Percentiles rank a stretch among this genome's conserved stretches.
These are phyloP conservation scores for Neotoma lepida DNA, from an alignment of 2,113 vertebrate species.

Conservation along the genomic window DNA sequence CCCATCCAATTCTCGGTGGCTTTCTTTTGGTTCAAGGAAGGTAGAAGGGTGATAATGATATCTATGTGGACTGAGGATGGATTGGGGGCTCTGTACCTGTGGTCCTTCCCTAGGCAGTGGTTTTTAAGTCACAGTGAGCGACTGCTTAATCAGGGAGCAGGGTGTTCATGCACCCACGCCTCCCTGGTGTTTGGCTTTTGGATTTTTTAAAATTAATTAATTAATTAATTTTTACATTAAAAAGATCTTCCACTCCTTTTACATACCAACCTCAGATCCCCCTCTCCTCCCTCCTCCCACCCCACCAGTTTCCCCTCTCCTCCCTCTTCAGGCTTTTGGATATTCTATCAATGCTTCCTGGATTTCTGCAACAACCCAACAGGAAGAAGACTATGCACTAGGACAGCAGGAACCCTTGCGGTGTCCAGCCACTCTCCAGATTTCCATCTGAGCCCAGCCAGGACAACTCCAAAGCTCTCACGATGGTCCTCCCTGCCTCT, in stretches of 20 bases:
- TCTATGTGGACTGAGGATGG: background rate
- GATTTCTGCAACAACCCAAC: slow-evolving; percentile 69
- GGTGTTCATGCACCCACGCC: background rate
- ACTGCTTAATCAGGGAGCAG: slow-evolving; percentile 48
- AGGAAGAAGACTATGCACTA: background rate
- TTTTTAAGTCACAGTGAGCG: slow-evolving; percentile 59
- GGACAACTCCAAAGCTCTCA: background rate
- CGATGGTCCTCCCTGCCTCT: background rate
- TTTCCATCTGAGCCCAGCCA: background rate
- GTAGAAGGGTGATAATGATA: background rate
- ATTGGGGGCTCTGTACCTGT: background rate
- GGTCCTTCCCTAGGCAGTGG: slow-evolving; percentile 34
- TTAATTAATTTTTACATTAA: no score
- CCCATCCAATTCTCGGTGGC: background rate
- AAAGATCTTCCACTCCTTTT: no score
- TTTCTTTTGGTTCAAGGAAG: background rate
- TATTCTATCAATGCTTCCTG: slow-evolving; percentile 53
- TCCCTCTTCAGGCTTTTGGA: slow-evolving; percentile 65
- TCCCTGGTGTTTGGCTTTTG: slow-evolving; percentile 65
- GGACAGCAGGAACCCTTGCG: background rate
- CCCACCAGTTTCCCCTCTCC: no score
- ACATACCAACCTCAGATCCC: no score
- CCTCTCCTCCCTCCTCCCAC: no score
- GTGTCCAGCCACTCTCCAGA: background rate
- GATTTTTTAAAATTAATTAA: no score